Conservation (phyloP, 2,113 vertebrate species). For the Myocastor coypus region DNA sequence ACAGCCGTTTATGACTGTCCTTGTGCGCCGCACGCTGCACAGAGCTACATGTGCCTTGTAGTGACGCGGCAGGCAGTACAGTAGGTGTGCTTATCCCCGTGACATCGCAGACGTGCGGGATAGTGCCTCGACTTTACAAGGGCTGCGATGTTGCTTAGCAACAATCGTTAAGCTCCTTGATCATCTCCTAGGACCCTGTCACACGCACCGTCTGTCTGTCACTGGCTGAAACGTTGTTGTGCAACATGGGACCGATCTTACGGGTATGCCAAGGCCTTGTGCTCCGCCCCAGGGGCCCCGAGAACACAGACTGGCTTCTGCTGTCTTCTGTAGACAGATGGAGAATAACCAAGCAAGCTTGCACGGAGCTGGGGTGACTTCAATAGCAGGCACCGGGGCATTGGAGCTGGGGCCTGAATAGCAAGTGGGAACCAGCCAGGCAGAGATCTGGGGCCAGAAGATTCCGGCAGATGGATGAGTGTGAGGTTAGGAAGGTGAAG, state of each 20-base stretch:
- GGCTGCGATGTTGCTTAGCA: background rate
- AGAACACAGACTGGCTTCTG: too few species aligned
- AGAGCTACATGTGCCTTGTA: background rate
- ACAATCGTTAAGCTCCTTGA: background rate
- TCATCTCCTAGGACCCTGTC: too few species aligned
- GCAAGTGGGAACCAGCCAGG: accelerated
- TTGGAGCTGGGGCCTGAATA: background rate
- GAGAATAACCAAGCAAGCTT: background rate
- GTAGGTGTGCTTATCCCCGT: background rate
- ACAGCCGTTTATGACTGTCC: background rate
- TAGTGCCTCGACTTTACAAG: background rate
- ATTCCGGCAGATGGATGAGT: background rate
- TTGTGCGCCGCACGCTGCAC: accelerated
- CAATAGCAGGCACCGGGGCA: accelerated
- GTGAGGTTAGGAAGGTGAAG: background rate
- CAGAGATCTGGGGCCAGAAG: background rate
- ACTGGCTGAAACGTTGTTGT: background rate
- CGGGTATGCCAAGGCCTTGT: accelerated
- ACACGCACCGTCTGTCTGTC: background rate
- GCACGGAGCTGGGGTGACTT: accelerated
- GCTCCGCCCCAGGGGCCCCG: accelerated
- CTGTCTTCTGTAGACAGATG: background rate
- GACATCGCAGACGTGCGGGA: background rate
- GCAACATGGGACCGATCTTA: accelerated
- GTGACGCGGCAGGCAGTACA: background rate